Evolutionary conservation across 2,797 vertebrate species (phyloP), one percentile per base, ranked within the genome.

Genomic region (Lophius americanus): DNA sequence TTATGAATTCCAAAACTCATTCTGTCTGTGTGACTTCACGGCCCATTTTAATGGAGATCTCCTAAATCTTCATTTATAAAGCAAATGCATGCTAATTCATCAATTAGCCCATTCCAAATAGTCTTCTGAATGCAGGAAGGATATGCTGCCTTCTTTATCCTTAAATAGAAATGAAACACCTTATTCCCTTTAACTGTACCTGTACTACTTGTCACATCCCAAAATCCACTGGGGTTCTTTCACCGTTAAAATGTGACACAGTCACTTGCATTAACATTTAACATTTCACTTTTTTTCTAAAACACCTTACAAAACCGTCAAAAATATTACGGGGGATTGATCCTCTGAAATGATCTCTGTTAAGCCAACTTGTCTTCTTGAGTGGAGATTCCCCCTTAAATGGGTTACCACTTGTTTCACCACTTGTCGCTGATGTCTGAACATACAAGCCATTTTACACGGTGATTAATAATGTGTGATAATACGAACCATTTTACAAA

Each of bases 1-100:
- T 9, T 71, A 37, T 76, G 48, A 76, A 63, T 42, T 50, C 44
- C 64, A 61, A 54, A 55, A 51, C 61, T 64, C 61, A 51, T 46
- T 67, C 35, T 59, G 54, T 43, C 36, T 61, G 14, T 61, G 48
- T 68, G 12, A 48, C 32, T 58, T 59, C 3, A 5, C 62, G 58
- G 63, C 50, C 53, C 42, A 63, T 78, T 78, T 78, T 12, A 65
- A 48, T 32, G 46, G 5, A 35, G 46, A 9, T 9, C 55, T 61
- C 68, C 5, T 0, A 64, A 70, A 73, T 71, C 36, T 7, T 6
- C 49, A 72, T 68, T 73, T 66, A 41, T 56, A 5, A n/a, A 51
- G 68, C 11, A 53, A 63, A 70, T 60, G 10, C 36, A 46, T 42
- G 50, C 46, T 5, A 67, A 51, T 8, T 2, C 3, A 5, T 43